A percentile compares a stretch with the other conserved stretches of the same genome.
Evolutionary conservation across 2,113 vertebrate genomes (phyloP).

Genomic region (Macrotis lagotis): DNA sequence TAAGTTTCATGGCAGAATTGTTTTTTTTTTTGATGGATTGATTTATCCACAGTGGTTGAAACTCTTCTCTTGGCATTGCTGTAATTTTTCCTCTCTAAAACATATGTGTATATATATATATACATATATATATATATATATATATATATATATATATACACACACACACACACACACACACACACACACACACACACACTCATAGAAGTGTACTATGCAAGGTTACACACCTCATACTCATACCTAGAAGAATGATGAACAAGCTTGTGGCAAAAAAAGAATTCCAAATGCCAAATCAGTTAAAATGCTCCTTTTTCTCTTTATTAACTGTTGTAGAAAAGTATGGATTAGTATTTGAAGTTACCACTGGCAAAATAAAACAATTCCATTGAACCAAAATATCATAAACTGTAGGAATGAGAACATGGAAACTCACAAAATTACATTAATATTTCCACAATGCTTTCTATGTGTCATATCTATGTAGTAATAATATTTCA

Average conservation of each 20-base stretch:
- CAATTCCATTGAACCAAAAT: background rate
- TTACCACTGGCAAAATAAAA: constrained; percentile 12
- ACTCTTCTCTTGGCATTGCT: constrained; percentile 78
- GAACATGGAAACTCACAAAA: constrained; percentile 12
- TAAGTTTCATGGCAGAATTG: constrained; percentile 97
- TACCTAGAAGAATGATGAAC: background rate
- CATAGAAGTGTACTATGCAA: no score
- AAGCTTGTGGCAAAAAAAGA: constrained; percentile 52
- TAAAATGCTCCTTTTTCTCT: constrained; percentile 7
- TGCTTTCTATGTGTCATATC: background rate
- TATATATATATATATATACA: background rate
- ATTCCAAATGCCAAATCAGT: no score
- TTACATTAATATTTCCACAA: background rate
- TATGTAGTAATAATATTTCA: background rate
- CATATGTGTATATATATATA: background rate
- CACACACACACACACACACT: no score
- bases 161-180: no score
- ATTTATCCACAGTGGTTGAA: constrained; percentile 88
- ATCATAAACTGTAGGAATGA: background rate
- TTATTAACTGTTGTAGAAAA: constrained; percentile 7
- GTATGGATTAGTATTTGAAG: background rate
- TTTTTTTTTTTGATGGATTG: constrained; percentile 90
- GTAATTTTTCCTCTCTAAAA: constrained; percentile 77
- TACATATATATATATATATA: background rate
- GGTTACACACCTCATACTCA: no score